These are phyloP conservation scores for Palythoa grandiflora DNA, from an alignment of 92 coral and sea anemone species.

Conservation along the genomic window DNA sequence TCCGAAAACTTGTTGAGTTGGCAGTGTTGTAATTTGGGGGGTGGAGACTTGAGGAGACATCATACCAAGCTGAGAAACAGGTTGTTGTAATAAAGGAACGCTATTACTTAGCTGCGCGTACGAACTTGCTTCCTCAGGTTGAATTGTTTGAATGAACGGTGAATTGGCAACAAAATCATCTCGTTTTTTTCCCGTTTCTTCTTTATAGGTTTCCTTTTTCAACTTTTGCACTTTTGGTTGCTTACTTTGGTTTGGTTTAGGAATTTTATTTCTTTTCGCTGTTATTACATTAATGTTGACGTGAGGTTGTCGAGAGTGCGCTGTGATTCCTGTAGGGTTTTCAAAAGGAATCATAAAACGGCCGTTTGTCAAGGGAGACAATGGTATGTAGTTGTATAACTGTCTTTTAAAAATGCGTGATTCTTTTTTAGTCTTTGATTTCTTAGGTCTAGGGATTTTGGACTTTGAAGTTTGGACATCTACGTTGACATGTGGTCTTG, in stretches of 20 bases:
- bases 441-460: conserved; percentile 71
- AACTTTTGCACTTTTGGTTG: not conserved
- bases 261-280: conserved; percentile 45
- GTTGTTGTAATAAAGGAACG: conserved; percentile 3
- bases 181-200: conserved; percentile 9
- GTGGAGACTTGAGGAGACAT: not conserved
- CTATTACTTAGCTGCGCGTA: not conserved
- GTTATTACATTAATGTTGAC: conserved; percentile 61
- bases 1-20: conserved; percentile 21
- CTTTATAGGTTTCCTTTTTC: conserved; percentile 18
- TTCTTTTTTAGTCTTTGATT: conserved; percentile 36
- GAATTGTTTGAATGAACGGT: not conserved
- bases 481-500: conserved; percentile 83
- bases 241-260: conserved; percentile 1
- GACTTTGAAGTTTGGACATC: conserved; percentile 96
- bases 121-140: conserved; percentile 7
- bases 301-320: conserved; percentile 55
- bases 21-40: conserved; percentile 15
- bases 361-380: conserved; percentile 54
- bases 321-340: conserved; percentile 36
- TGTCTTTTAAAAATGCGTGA: conserved; percentile 71
- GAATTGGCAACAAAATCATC: conserved; percentile 9
- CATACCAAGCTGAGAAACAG: conserved; percentile 23
- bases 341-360: conserved; percentile 53
- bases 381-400: conserved; percentile 61